Base-by-base conservation (phyloP, 2,113 vertebrate species). In the Sebastes fasciatus region DNA sequence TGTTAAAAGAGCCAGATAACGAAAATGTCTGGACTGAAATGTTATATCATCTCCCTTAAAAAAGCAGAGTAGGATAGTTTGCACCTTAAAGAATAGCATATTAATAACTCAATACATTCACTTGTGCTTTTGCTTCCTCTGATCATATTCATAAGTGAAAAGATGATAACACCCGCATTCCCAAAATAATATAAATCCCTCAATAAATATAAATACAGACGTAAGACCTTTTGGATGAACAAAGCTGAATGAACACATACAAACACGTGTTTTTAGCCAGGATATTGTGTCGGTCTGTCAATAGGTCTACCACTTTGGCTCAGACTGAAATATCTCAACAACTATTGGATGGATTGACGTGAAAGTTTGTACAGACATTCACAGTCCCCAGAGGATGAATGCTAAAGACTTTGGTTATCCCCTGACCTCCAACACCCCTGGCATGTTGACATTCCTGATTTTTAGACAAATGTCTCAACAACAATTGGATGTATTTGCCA, bases 131-230 rank as follows among this genome's bases (percentile, higher is more conserved):
- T 54, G 5, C 48, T 21, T 79, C 66, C 8, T 45, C 21, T 67
- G 46, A 77, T 83, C 51, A 26, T 8, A 57, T 76, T 71, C 48
- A 62, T 67, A 48, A 61, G 21, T 16, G 46, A 43, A 65, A 42
- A 62, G 3, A 79, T 51, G 61, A 81, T 19, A 77, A 75, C 21
- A 40, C 6, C 23, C 43, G 58, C 58, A 26, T 55, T 57, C 23
- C 61, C 64, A 57, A 19, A 80, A 79, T 48, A 80, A 83, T 74
- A 46, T 17, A 64, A 90, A 86, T 75, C 65, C 76, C 70, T 49
- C 55, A 34, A 83, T 89, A 80, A 80, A 89, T 89, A 79, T 79
- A 77, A 76, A 80, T 69, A 54, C 23, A 85, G 26, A 85, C 26
- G 52, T 86, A 54, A 84, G 23, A 63, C 23, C 54, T 11, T 69